Conservation (phyloP, 2,113 vertebrate genomes). For the Chaenocephalus aceratus region DNA sequence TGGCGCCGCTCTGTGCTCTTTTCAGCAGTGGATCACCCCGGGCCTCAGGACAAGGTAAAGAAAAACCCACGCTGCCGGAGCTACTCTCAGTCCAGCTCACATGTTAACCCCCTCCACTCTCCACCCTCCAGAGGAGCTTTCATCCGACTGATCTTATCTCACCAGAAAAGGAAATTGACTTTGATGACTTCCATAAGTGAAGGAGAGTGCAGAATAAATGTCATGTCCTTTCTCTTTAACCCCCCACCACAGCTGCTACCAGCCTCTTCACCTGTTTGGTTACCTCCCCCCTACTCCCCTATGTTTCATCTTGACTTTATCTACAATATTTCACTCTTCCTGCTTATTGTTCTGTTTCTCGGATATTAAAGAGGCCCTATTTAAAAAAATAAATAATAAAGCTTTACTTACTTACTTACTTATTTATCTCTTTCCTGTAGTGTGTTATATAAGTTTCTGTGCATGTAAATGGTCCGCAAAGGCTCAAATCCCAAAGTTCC, state of each 20-base stretch:
- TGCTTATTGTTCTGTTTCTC: neutral
- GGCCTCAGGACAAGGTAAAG: slow-evolving; percentile 53
- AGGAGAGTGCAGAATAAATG: slow-evolving; percentile 86
- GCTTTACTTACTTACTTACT: no score
- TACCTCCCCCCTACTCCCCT: neutral
- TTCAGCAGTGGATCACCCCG: slow-evolving; percentile 39
- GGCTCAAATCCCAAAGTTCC: no score
- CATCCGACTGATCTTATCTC: slow-evolving; percentile 84
- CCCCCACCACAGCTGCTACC: slow-evolving; percentile 1
- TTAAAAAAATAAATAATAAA: no score
- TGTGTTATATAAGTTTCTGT: no score
- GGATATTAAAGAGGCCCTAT: no score
- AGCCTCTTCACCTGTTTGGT: neutral
- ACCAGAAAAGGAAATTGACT: slow-evolving; percentile 91
- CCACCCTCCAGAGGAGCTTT: slow-evolving; percentile 74
- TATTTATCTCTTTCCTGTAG: no score
- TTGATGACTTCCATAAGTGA: slow-evolving; percentile 88
- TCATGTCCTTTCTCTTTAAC: slow-evolving; percentile 67
- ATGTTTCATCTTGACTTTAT: neutral
- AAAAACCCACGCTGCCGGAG: slow-evolving; percentile 15
- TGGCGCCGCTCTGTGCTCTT: slow-evolving; percentile 35
- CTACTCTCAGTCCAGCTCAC: slow-evolving; percentile 30
- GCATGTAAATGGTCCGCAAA: no score
- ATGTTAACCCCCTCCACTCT: slow-evolving; percentile 53
- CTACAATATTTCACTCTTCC: neutral